Percentiles rank a stretch among this genome's conserved stretches.
phyloP scores from a whole-genome alignment of 2,113 vertebrate genomes.

The Neodontobutis hainanensis region DNA sequence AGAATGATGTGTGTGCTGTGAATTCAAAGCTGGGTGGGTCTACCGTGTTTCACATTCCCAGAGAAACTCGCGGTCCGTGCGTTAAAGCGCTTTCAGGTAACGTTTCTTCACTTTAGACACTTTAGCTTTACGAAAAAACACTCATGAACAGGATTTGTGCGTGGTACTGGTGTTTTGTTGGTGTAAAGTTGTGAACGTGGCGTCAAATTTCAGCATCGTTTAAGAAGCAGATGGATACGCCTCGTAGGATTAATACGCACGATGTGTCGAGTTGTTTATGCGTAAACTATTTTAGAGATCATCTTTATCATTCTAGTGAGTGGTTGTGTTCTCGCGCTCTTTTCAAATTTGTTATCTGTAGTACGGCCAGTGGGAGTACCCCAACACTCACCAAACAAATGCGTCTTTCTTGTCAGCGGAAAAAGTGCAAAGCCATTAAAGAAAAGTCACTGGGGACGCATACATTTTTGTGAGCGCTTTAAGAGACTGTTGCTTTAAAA shows the following conservation, averaged over 20 bases:
- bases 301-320: slow-evolving; percentile 5
- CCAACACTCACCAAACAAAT: slow-evolving; percentile 54
- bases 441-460: neutral
- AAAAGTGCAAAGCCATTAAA: slow-evolving; percentile 12
- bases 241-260: accelerated
- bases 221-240: slow-evolving; percentile 14
- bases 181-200: neutral
- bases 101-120: slow-evolving; percentile 12
- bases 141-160: neutral
- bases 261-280: neutral
- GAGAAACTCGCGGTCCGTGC: slow-evolving; percentile 54
- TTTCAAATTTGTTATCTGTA: slow-evolving; percentile 53
- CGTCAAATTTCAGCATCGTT: slow-evolving; percentile 1
- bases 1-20: slow-evolving; percentile 62
- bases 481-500: neutral
- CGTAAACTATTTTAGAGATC: neutral
- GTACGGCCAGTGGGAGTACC: slow-evolving; percentile 45
- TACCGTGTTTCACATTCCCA: slow-evolving; percentile 65
- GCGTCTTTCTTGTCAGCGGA: slow-evolving; percentile 61
- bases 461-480: neutral
- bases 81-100: slow-evolving; percentile 67
- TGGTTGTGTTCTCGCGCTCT: slow-evolving; percentile 63
- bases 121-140: accelerated
- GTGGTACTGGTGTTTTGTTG: neutral
- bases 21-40: slow-evolving; percentile 73